Base-by-base conservation (phyloP, 2,888 invertebrate species). In the Meteorus colon region DNA sequence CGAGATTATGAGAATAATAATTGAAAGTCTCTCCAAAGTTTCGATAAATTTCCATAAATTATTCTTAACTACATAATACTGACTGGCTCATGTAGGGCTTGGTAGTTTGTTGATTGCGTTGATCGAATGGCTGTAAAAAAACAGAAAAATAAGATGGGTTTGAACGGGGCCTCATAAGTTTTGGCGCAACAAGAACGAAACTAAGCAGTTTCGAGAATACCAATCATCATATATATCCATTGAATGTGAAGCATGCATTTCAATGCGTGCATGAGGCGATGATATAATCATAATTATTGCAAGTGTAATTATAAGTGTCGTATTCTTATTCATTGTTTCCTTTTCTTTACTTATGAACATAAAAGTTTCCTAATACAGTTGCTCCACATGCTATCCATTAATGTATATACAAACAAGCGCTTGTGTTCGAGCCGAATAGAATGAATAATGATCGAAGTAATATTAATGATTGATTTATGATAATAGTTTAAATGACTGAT, bases 41-140 rank as follows among this genome's bases (percentile, higher is more conserved):
- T 12, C 2, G 8, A 41, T 41, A 41, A 8, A 41, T 41, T 59
- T 34, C 10, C 37, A 29, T 34, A 10, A 29, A 6, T 37, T 2
- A 37, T 59, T 31, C 12, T 34, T 59, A 59, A 69, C 62, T 16
- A 45, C 27, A 16, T 19, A 29, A n/a, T 76, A 92, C 92, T 92
- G 90, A 96, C 96, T 96, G 95, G 81, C 95, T 94, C 92, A 96
- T 94, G 88, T 95, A 95, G 68, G 96, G 95, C 90, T 94, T 95
- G 27, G 94, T 92, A 37, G 92, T 89, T 87, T 92, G 94, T 90
- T 91, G 94, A 91, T 91, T 95, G 60, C 89, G 87, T 73, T 89
- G 92, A 90, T 95, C 95, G 89, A 95, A 91, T 84, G 93, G 93
- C 94, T 94, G 90, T 59, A 91, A 72, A 8, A 34, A 19, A 19